A percentile compares a stretch with the other conserved stretches of the same genome.
These are phyloP conservation scores for Ochotona curzoniae DNA, from an alignment of 2,113 vertebrate genomes.

Conservation along the genomic window DNA sequence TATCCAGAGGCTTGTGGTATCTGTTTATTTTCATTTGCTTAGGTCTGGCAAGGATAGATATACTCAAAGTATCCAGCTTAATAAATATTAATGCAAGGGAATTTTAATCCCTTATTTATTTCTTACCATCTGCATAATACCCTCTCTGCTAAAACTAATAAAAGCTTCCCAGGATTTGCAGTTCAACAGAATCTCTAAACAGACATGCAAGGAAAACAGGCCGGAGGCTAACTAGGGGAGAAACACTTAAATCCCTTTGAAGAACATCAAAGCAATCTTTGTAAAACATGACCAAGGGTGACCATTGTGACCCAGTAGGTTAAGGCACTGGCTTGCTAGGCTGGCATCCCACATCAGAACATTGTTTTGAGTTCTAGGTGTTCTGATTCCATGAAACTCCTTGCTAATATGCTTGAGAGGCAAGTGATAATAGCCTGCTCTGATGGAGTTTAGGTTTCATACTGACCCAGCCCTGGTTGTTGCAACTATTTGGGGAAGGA, in stretches of 20 bases:
- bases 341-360: too few relatives aligned
- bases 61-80: background rate
- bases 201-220: background rate
- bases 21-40: background rate
- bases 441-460: too few relatives aligned
- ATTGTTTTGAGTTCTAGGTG: too few relatives aligned
- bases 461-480: too few relatives aligned
- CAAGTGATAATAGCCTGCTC: too few relatives aligned
- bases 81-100: conserved; percentile 65
- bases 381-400: too few relatives aligned
- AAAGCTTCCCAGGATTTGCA: background rate
- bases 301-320: too few relatives aligned
- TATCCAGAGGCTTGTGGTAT: background rate
- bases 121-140: conserved; percentile 49
- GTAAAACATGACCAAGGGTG: background rate
- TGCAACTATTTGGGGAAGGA: too few relatives aligned
- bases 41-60: conserved; percentile 14
- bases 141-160: conserved; percentile 54
- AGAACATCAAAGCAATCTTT: background rate
- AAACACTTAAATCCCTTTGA: background rate
- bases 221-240: background rate
- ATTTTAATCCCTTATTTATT: conserved; percentile 62
- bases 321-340: too few relatives aligned
- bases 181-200: conserved; percentile 41
- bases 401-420: too few relatives aligned